Evolutionary conservation across 2,888 invertebrate species (phyloP), one percentile per base, ranked within the genome.

Genomic region (Erpobdella octoculata): DNA sequence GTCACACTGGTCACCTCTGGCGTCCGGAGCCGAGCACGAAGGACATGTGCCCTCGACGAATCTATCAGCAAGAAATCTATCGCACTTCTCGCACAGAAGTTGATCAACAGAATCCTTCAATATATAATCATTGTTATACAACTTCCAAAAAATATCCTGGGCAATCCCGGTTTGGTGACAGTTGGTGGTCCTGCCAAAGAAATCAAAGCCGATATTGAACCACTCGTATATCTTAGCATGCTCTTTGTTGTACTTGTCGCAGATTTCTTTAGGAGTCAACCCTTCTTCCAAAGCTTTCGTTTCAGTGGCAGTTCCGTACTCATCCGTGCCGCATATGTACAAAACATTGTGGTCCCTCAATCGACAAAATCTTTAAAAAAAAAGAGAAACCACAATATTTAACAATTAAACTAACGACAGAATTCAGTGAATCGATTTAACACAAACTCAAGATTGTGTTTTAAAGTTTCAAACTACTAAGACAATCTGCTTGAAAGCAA

Each of bases 251-350:
- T 95, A 99, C 84, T 97, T 97, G 84, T 96, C 93, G 83, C 96
- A 97, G 76, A 97, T 94, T 85, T 93, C 88, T 75, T 90, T 87
- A 0, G 93, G 92, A 0, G 92, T 90, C 4, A 91, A 79, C 0
- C 91, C 90, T 83, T 97, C 96, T 80, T 94, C 91, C 71, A 97
- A 80, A 0, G 97, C 98, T 87, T 98, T 98, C 2, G 96, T 96
- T 85, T 98, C 98, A 0, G 98, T 99, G 0, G 98, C 97, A 0
- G 98, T 98, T 6, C 98, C 98, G 81, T 98, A 98, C 81, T 98
- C 98, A 82, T 98, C 98, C 0, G 98, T 98, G 0, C 98, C 98
- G 79, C 91, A 90, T 68, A 98, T 87, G 78, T 88, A 93, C 21
- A 98, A 83, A 0, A 92, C 91, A 80, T 95, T 95, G 83, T 93